These are phyloP conservation scores for Aythya baeri DNA, from an alignment of 2,113 vertebrate species.

Conservation along the genomic window DNA sequence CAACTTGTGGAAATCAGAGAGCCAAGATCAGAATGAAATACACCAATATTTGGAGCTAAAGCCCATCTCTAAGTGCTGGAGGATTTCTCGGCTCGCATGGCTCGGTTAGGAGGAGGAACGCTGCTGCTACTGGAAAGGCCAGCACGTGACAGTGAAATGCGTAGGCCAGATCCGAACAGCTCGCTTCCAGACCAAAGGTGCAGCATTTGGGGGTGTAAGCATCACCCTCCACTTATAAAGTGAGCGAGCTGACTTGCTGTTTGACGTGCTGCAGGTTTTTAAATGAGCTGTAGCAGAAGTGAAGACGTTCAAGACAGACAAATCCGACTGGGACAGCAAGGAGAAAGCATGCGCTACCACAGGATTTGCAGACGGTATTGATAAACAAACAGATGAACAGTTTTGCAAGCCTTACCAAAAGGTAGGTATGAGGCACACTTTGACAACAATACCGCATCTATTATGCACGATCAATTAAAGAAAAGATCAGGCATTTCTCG, in stretches of 20 bases:
- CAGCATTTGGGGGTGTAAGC: neutral
- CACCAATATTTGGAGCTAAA: neutral
- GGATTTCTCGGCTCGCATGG: neutral
- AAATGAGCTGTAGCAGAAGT: neutral
- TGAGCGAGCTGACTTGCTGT: neutral
- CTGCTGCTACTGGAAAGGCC: neutral
- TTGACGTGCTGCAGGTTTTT: neutral
- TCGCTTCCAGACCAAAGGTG: neutral
- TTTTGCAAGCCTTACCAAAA: neutral
- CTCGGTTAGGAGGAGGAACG: neutral
- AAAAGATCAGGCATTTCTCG: neutral
- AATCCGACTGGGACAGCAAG: neutral
- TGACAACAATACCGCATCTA: neutral
- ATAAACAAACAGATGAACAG: neutral
- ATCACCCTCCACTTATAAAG: neutral
- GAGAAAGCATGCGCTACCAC: neutral
- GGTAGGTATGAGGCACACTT: constrained; percentile 1
- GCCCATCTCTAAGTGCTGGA: neutral
- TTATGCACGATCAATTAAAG: neutral
- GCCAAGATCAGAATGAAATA: constrained; percentile 1
- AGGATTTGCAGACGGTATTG: neutral
- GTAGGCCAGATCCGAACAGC: neutral
- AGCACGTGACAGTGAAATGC: neutral
- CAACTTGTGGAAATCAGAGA: constrained; percentile 17
- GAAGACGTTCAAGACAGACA: neutral